Base-by-base conservation (phyloP, 2,888 invertebrate species). In the Euplagia quadripunctaria region DNA sequence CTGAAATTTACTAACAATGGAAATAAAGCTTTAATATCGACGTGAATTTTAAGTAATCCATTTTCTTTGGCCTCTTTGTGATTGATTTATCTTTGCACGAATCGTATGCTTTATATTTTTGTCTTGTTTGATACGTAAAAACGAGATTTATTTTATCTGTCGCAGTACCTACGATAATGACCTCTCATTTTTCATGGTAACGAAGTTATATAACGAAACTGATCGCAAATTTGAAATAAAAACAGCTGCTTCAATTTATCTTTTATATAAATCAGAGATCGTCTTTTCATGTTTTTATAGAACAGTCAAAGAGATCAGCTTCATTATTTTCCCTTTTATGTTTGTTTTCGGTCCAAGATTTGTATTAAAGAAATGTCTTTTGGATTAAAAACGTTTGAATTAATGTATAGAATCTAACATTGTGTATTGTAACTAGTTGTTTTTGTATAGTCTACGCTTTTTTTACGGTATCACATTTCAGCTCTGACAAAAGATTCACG, bases 1-100 rank as follows among this genome's bases (percentile, higher is more conserved):
- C 82, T 82, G 80, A 81, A 84, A 84, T 85, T 82, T 75, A 81
- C 82, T 79, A 82, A 82, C 81, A 83, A 85, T 87, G 84, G 79
- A 82, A 82, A 85, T 85, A 75, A 76, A 72, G 71, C 31, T 84
- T 79, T 71, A 74, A 79, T 84, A 82, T 82, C 83, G 78, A 87
- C 68, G 73, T 71, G 72, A 77, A 77, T 75, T 77, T 75, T 74
- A 79, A 84, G 75, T 82, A 76, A 81, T 75, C 72, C 72, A 52
- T 75, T 73, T 76, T 68, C 55, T 74, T 79, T 67, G 41, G 67
- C 66, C 16, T 55, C 58, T 69, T 68, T 72, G 58, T 73, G 76
- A 75, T 81, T 79, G 79, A 81, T 81, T 74, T 11, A 71, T 75
- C 64, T 75, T 73, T 72, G 49, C 16, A 42, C 55, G 11, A 58